Evolutionary conservation across 2,888 invertebrate genomes (phyloP).

Genomic region (Malachius bipustulatus): DNA sequence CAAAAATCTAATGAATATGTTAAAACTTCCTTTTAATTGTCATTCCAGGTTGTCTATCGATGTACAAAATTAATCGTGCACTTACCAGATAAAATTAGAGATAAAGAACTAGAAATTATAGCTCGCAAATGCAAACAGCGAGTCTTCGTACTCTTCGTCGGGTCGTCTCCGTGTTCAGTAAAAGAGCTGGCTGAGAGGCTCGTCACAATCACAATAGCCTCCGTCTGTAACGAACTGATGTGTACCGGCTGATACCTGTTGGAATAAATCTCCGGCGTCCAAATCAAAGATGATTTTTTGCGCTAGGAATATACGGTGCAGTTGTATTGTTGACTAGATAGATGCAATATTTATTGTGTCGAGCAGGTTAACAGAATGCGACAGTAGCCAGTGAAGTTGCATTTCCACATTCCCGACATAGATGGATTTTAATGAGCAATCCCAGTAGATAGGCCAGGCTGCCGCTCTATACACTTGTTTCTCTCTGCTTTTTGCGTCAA

Average conservation of each 20-base stretch:
- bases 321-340: slow-evolving; percentile 36
- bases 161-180: too few relatives aligned
- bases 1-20: too few relatives aligned
- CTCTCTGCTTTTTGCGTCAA: slow-evolving; percentile 31
- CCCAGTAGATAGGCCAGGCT: slow-evolving; percentile 12
- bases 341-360: slow-evolving; percentile 37
- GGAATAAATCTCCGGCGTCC: slow-evolving; percentile 32
- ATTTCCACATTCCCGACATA: slow-evolving; percentile 38
- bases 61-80: too few relatives aligned
- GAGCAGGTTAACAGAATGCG: slow-evolving; percentile 36
- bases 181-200: slow-evolving; percentile 11
- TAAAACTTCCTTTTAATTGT: too few relatives aligned
- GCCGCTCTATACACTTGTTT: slow-evolving; percentile 24
- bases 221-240: slow-evolving; percentile 30
- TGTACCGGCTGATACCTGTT: slow-evolving; percentile 30
- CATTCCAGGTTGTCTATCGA: too few relatives aligned
- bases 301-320: slow-evolving; percentile 32
- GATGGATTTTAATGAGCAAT: slow-evolving; percentile 37
- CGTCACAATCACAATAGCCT: slow-evolving; percentile 28
- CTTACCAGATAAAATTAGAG: too few relatives aligned
- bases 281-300: slow-evolving; percentile 34
- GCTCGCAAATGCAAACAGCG: too few relatives aligned
- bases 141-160: too few relatives aligned
- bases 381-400: slow-evolving; percentile 34
- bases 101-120: too few relatives aligned